A percentile compares a stretch with the other conserved stretches of the same genome.
Conservation (phyloP, 2,113 vertebrate genomes). For the Aviceda subcristata region DNA sequence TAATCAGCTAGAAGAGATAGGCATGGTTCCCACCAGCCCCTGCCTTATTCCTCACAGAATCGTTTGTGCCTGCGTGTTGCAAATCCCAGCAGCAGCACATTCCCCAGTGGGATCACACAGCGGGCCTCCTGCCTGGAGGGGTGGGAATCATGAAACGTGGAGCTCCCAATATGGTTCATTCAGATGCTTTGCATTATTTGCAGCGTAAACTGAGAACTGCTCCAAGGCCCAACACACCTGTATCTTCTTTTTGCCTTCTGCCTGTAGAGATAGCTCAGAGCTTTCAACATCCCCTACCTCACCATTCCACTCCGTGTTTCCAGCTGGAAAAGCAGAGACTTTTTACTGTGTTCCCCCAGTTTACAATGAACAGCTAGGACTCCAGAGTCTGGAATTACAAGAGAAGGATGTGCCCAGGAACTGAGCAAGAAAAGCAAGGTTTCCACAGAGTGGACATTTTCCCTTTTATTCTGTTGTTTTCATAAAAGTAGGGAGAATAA, state of each 20-base stretch:
- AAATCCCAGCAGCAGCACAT: not conserved
- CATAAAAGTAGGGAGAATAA: not conserved
- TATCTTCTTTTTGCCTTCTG: not conserved
- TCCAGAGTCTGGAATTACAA: not conserved
- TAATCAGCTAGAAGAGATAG: not conserved
- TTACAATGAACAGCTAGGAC: not conserved
- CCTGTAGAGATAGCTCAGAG: not conserved
- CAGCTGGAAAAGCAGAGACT: not conserved
- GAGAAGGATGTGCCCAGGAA: not conserved
- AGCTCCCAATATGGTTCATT: not conserved
- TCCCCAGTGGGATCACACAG: not conserved
- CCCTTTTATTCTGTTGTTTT: not conserved
- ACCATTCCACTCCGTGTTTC: not conserved
- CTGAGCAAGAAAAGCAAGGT: not conserved
- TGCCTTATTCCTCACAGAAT: not conserved
- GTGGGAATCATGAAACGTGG: not conserved
- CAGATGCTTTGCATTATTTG: not conserved
- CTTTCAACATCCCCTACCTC: not conserved
- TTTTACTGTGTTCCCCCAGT: not conserved
- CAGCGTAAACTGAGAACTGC: not conserved
- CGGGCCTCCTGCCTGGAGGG: not conserved
- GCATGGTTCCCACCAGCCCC: not conserved
- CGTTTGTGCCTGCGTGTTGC: not conserved
- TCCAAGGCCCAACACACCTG: not conserved
- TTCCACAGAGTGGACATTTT: not conserved